Evolutionary conservation across 2,797 vertebrate genomes (phyloP).

Genomic region (Kryptolebias ocellatus): DNA sequence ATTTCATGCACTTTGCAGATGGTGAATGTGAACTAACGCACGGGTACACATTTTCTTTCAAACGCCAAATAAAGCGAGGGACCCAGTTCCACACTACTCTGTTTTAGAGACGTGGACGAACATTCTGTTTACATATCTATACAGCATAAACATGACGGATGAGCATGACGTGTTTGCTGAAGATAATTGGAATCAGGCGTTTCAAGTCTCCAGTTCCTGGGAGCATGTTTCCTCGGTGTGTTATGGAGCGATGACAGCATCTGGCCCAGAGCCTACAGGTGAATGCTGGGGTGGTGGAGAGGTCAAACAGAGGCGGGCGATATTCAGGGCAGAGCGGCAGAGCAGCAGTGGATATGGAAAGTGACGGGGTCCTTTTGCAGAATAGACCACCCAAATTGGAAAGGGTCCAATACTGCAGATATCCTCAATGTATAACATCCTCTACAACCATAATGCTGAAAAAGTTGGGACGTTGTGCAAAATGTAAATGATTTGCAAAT

Average conservation of each 20-base stretch:
- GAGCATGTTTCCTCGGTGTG: neutral
- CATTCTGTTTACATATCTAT: too few relatives aligned
- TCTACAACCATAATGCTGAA: too few relatives aligned
- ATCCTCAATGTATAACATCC: too few relatives aligned
- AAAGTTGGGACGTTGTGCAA: too few relatives aligned
- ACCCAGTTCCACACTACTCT: neutral
- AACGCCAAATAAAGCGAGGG: neutral
- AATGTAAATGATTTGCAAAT: too few relatives aligned
- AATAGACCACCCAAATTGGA: too few relatives aligned
- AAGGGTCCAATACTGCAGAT: too few relatives aligned
- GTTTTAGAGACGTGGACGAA: too few relatives aligned
- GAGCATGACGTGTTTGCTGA: too few relatives aligned
- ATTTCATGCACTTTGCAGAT: slow-evolving; percentile 4
- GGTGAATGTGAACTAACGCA: slow-evolving; percentile 1
- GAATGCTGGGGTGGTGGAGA: neutral
- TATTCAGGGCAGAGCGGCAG: neutral
- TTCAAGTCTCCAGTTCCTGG: neutral
- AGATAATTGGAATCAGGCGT: too few relatives aligned
- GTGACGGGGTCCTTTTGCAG: too few relatives aligned
- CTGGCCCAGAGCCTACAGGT: neutral
- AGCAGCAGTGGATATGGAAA: neutral
- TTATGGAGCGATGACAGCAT: neutral
- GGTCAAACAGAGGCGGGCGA: neutral
- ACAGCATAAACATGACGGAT: too few relatives aligned
- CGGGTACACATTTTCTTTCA: slow-evolving; percentile 4